Conservation (phyloP, 1,140 invertebrate species). For the Drosophila leontia region DNA sequence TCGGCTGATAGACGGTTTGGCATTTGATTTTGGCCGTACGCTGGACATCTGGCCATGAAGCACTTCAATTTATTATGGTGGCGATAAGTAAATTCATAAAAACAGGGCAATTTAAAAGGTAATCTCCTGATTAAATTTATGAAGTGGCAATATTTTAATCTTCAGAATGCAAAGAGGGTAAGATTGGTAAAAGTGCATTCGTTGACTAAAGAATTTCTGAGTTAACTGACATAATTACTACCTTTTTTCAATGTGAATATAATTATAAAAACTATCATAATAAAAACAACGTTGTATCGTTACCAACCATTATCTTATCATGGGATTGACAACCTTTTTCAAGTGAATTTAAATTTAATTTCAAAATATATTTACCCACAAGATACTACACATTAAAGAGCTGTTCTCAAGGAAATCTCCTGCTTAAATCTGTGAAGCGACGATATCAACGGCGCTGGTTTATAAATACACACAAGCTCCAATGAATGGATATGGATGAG, state of each 20-base stretch:
- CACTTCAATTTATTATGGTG: conserved; percentile 8
- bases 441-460: conserved; percentile 12
- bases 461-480: conserved; percentile 44
- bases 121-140: conserved; percentile 1
- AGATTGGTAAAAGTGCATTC: background rate
- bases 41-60: conserved; percentile 9
- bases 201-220: too few species aligned
- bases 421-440: conserved; percentile 8
- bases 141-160: conserved; percentile 1
- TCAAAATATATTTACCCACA: background rate
- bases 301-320: background rate
- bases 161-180: too few species aligned
- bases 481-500: conserved; percentile 59
- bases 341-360: background rate
- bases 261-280: background rate
- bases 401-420: conserved; percentile 8
- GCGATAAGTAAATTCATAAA: conserved; percentile 28
- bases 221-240: too few species aligned
- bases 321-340: background rate
- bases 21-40: conserved; percentile 20
- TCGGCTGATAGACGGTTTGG: conserved; percentile 21
- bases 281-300: background rate
- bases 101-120: background rate
- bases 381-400: conserved; percentile 4
- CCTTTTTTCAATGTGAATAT: background rate